Evolutionary conservation across 30 jellyfish, hydroid and myxozoan species (phyloP).

Genomic region (Clytia hemisphaerica): DNA sequence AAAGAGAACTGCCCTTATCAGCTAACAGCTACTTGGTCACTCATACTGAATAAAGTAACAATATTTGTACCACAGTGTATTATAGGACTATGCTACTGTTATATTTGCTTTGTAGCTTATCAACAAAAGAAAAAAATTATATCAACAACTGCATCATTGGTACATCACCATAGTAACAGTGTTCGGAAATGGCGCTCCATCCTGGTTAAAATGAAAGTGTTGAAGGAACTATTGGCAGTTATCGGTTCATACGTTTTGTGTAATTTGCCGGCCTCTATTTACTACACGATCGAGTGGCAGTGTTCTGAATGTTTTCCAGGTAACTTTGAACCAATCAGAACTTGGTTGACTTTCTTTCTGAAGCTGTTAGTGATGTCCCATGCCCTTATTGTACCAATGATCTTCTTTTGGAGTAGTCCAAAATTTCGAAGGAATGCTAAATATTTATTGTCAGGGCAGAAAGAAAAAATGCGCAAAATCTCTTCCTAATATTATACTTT

Average conservation of each 20-base stretch:
- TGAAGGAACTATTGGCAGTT: constrained; percentile 32
- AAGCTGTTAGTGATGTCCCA: constrained; percentile 38
- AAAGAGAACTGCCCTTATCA: constrained; percentile 28
- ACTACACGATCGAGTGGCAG: constrained; percentile 42
- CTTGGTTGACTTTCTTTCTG: constrained; percentile 32
- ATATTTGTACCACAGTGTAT: constrained; percentile 44
- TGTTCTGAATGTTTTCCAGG: constrained; percentile 31
- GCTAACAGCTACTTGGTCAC: constrained; percentile 44
- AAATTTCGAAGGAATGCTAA: constrained; percentile 36
- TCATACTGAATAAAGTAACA: constrained; percentile 45
- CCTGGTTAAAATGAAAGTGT: constrained; percentile 38
- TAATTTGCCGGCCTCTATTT: constrained; percentile 52
- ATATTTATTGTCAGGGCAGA: too few relatives aligned
- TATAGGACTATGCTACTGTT: constrained; percentile 30
- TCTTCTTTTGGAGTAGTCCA: constrained; percentile 55
- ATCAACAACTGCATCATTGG: background rate
- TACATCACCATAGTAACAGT: constrained; percentile 1
- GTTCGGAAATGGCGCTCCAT: constrained; percentile 25
- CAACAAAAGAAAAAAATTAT: constrained; percentile 31
- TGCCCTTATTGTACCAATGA: constrained; percentile 49
- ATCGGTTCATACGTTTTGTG: constrained; percentile 54
- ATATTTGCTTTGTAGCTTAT: constrained; percentile 41
- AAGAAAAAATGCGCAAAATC: too few relatives aligned
- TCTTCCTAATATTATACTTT: too few relatives aligned
- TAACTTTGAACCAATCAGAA: constrained; percentile 6